Conservation (phyloP, 2,797 vertebrate genomes). For the Pseudotriccus pelzelni region DNA sequence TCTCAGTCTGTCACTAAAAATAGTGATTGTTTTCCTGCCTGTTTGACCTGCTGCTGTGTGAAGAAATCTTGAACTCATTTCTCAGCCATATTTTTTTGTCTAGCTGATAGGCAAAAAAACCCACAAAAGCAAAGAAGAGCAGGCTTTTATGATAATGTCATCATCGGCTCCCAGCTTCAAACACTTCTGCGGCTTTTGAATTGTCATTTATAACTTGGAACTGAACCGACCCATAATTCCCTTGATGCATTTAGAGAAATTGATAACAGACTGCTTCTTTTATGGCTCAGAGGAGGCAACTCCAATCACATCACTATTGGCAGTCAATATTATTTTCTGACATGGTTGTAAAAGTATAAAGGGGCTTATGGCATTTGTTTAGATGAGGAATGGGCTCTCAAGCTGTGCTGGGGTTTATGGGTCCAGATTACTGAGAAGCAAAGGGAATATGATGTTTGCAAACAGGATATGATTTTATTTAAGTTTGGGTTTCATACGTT, state of each 20-base stretch:
- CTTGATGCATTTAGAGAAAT: conserved; percentile 85
- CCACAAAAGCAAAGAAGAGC: conserved; percentile 78
- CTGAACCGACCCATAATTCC: conserved; percentile 81
- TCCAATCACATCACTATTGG: conserved; percentile 81
- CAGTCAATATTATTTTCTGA: conserved; percentile 85
- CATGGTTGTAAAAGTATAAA: conserved; percentile 83
- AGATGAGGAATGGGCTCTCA: conserved; percentile 81
- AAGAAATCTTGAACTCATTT: conserved; percentile 80
- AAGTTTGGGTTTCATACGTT: conserved; percentile 80
- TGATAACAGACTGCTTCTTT: conserved; percentile 89
- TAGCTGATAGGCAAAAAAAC: conserved; percentile 71
- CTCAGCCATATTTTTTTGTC: conserved; percentile 74
- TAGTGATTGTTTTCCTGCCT: conserved; percentile 74
- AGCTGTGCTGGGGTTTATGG: conserved; percentile 79
- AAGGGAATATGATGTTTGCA: conserved; percentile 83
- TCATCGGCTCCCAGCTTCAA: conserved; percentile 85
- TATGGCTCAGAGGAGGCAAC: conserved; percentile 80
- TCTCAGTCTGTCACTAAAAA: conserved; percentile 75
- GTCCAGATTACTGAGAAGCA: conserved; percentile 77
- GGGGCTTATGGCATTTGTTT: conserved; percentile 81
- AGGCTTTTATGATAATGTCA: conserved; percentile 82
- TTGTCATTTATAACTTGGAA: conserved; percentile 92
- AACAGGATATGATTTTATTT: conserved; percentile 84
- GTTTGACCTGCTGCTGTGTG: conserved; percentile 74
- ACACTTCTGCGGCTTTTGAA: conserved; percentile 84